Conservation (phyloP, 2,888 invertebrate species). For the Zaprionus bogoriensis region DNA sequence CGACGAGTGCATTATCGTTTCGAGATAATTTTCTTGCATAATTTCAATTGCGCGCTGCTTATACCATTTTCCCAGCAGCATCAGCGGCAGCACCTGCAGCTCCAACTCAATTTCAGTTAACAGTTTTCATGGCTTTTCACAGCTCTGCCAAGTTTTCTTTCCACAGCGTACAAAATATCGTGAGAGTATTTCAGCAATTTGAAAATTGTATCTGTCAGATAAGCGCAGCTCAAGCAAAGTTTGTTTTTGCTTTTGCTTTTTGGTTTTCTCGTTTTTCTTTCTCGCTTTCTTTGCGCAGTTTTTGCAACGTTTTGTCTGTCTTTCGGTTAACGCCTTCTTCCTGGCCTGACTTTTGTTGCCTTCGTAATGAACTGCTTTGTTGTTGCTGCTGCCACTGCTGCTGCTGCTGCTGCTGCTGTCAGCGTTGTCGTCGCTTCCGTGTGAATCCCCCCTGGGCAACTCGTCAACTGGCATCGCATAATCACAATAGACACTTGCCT, state of each 20-base stretch:
- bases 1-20: not conserved
- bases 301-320: conserved; percentile 7
- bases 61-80: conserved; percentile 39
- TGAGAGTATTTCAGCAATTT: conserved; percentile 71
- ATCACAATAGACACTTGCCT: conserved; percentile 69
- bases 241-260: conserved; percentile 37
- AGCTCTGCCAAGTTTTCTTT: conserved; percentile 21
- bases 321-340: conserved; percentile 61
- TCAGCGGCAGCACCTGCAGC: conserved; percentile 18
- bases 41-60: conserved; percentile 41
- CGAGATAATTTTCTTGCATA: conserved; percentile 44
- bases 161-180: conserved; percentile 55
- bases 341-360: conserved; percentile 50
- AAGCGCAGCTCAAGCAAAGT: conserved; percentile 42
- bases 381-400: conserved; percentile 15
- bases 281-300: conserved; percentile 10
- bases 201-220: conserved; percentile 69
- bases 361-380: conserved; percentile 48
- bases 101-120: conserved; percentile 39
- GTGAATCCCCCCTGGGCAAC: conserved; percentile 44
- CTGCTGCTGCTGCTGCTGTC: conserved; percentile 20
- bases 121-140: conserved; percentile 40
- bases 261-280: conserved; percentile 15
- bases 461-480: conserved; percentile 62
- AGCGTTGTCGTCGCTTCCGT: conserved; percentile 59